phyloP scores from a whole-genome alignment of 64 coral and sea anemone species.

The Dendrophyllia cribrosa region DNA sequence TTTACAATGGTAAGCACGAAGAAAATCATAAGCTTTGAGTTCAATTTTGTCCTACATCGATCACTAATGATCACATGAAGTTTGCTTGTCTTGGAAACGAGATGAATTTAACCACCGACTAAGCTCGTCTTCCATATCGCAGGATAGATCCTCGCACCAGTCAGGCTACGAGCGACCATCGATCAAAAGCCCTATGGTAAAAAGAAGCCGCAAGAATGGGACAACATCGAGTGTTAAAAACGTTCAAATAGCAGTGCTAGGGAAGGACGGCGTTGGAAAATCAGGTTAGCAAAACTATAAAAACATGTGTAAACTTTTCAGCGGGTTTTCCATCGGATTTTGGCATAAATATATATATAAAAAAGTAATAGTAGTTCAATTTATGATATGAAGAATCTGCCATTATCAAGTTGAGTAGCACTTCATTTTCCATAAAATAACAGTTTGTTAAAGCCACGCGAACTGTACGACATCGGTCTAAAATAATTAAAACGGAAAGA shows the following conservation, averaged over 20 bases:
- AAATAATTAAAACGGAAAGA: constrained; percentile 1
- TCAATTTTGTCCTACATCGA: background rate
- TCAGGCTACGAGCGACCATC: constrained; percentile 35
- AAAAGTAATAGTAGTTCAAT: too few relatives aligned
- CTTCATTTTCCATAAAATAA: background rate
- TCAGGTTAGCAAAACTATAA: constrained; percentile 23
- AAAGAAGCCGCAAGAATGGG: constrained; percentile 49
- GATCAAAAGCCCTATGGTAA: constrained; percentile 37
- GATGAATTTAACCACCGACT: background rate
- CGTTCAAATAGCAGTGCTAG: constrained; percentile 58
- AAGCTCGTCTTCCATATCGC: background rate
- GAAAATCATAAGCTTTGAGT: background rate
- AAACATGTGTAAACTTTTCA: background rate
- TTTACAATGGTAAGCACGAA: background rate
- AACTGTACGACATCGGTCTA: background rate
- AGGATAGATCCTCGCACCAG: constrained; percentile 13
- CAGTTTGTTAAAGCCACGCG: background rate
- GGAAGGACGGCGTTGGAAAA: constrained; percentile 77
- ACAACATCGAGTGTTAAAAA: constrained; percentile 42
- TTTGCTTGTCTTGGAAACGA: background rate
- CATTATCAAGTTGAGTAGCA: too few relatives aligned
- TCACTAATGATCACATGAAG: background rate
- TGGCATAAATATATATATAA: too few relatives aligned
- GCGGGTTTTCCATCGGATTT: background rate
- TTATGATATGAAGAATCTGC: too few relatives aligned